These are phyloP conservation scores for Autographa pulchrina DNA, from an alignment of 2,888 invertebrate genomes.

Conservation along the genomic window DNA sequence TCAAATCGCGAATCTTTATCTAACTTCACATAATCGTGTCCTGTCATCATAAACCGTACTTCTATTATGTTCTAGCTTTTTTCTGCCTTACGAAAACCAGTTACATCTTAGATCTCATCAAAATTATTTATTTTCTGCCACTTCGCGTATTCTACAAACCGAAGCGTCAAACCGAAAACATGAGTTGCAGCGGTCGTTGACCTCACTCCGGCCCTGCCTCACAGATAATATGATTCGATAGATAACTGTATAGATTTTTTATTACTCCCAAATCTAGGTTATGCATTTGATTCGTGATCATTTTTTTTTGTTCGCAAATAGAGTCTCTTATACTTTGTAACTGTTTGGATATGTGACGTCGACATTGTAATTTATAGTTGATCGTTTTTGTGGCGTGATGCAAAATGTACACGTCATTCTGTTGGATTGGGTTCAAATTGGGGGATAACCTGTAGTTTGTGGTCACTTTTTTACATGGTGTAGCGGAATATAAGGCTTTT, in stretches of 20 bases:
- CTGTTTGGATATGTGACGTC: constrained; percentile 62
- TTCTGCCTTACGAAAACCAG: constrained; percentile 26
- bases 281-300: constrained; percentile 79
- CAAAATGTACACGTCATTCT: constrained; percentile 54
- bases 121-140: constrained; percentile 58
- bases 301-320: constrained; percentile 63
- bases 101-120: constrained; percentile 36
- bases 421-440: constrained; percentile 36
- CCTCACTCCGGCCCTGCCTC: constrained; percentile 77
- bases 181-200: constrained; percentile 75
- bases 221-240: constrained; percentile 85
- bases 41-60: constrained; percentile 16
- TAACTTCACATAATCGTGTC: constrained; percentile 13
- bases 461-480: constrained; percentile 9
- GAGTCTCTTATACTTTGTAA: constrained; percentile 59
- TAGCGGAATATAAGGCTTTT: constrained; percentile 18
- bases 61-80: constrained; percentile 19
- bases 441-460: constrained; percentile 7
- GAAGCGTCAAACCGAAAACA: constrained; percentile 72
- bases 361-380: constrained; percentile 41
- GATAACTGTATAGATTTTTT: constrained; percentile 87
- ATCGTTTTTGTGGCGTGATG: constrained; percentile 39
- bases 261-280: constrained; percentile 78
- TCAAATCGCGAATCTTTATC: constrained; percentile 27
- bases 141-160: constrained; percentile 70